Conservation (phyloP, 92 coral and sea anemone species). For the Ricordea florida region DNA sequence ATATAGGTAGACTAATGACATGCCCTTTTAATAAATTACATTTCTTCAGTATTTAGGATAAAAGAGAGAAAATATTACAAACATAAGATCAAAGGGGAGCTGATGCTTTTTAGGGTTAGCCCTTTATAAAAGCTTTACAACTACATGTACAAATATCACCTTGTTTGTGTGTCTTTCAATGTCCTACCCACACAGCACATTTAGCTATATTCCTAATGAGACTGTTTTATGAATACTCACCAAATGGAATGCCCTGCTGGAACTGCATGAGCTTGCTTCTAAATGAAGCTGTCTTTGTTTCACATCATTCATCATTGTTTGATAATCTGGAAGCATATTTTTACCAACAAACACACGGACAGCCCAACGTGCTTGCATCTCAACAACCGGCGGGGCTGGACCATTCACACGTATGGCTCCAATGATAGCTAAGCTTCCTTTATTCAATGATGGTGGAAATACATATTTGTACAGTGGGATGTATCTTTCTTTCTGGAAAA, state of each 20-base stretch:
- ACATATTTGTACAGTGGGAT: constrained; percentile 78
- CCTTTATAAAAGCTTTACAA: too few relatives aligned
- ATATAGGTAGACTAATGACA: too few relatives aligned
- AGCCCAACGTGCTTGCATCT: constrained; percentile 89
- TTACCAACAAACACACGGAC: constrained; percentile 71
- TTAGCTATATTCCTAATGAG: neutral
- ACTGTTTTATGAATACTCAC: neutral
- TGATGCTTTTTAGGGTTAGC: too few relatives aligned
- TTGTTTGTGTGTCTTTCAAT: neutral
- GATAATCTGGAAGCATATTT: constrained; percentile 51
- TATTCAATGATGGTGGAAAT: constrained; percentile 53
- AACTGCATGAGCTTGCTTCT: neutral
- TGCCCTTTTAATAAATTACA: too few relatives aligned
- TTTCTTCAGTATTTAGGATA: too few relatives aligned
- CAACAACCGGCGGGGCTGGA: constrained; percentile 55
- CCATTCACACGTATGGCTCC: constrained; percentile 72
- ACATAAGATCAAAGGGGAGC: too few relatives aligned
- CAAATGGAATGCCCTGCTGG: constrained; percentile 26
- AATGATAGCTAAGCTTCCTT: constrained; percentile 76
- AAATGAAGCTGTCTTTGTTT: constrained; percentile 1
- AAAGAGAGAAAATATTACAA: too few relatives aligned
- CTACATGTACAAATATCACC: too few relatives aligned
- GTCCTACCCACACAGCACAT: neutral
- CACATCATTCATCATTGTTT: constrained; percentile 67
- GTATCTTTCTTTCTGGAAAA: constrained; percentile 40